phyloP scores from a whole-genome alignment of 1,140 invertebrate species.

The Drosophila sp. region DNA sequence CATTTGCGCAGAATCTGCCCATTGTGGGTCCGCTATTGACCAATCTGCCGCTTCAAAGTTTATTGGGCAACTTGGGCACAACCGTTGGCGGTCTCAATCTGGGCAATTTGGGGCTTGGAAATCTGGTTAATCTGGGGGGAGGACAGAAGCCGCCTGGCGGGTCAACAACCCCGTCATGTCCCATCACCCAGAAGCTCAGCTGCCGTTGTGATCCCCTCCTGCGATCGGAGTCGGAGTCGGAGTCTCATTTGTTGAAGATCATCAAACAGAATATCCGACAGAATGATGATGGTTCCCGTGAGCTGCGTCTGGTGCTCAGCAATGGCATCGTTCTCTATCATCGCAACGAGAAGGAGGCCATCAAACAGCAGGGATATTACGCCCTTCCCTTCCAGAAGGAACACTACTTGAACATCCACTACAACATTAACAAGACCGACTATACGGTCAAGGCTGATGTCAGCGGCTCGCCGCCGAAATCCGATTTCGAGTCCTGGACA shows the following conservation, averaged over 20 bases:
- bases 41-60: conserved; percentile 47
- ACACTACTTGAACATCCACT: conserved; percentile 67
- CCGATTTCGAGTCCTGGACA: conserved; percentile 38
- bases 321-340: conserved; percentile 70
- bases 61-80: conserved; percentile 48
- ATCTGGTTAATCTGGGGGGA: conserved; percentile 14
- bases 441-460: conserved; percentile 71
- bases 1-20: conserved; percentile 61
- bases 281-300: conserved; percentile 65
- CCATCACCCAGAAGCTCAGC: conserved; percentile 60
- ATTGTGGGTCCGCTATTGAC: conserved; percentile 64
- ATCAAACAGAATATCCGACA: conserved; percentile 54
- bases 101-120: conserved; percentile 38
- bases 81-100: conserved; percentile 56
- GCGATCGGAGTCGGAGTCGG: conserved; percentile 30
- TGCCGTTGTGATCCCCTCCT: conserved; percentile 73
- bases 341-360: conserved; percentile 30
- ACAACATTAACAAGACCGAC: conserved; percentile 68
- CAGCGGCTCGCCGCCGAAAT: conserved; percentile 38
- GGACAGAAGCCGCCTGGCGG: conserved; percentile 17
- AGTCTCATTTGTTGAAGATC: conserved; percentile 53
- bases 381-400: conserved; percentile 52
- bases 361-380: conserved; percentile 56
- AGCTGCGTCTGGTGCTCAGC: conserved; percentile 61
- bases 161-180: conserved; percentile 33